Conservation (phyloP, 2,113 vertebrate species). For the Castor canadensis region DNA sequence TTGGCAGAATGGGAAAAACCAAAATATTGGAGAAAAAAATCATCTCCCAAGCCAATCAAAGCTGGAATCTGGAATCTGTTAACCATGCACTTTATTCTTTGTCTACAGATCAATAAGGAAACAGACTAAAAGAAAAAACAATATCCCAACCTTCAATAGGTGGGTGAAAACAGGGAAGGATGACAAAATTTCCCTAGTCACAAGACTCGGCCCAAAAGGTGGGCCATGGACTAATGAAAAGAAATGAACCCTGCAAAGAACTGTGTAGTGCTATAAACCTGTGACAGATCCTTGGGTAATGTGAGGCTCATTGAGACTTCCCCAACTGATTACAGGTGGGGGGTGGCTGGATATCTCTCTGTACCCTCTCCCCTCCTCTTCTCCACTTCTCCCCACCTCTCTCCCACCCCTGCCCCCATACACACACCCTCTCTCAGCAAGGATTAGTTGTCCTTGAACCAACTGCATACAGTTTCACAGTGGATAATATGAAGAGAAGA, state of each 20-base stretch:
- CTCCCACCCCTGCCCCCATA: not conserved
- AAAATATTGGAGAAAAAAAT: not conserved
- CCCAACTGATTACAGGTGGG: not conserved
- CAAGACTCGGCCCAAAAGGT: not conserved
- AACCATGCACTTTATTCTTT: not conserved
- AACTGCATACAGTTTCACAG: not conserved
- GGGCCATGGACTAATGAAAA: not conserved
- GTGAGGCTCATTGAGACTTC: not conserved
- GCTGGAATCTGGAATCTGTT: not conserved
- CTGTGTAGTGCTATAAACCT: not conserved
- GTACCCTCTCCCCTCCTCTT: not conserved
- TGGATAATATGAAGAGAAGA: not conserved
- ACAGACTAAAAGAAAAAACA: not conserved
- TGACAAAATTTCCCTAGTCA: not conserved
- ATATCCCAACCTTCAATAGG: not conserved
- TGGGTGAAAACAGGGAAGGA: not conserved
- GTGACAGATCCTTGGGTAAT: not conserved
- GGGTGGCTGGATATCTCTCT: too few relatives aligned
- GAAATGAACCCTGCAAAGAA: not conserved
- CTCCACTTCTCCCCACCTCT: too few relatives aligned
- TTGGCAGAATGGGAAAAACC: not conserved
- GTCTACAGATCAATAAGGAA: not conserved
- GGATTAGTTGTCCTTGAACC: not conserved
- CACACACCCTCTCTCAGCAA: not conserved
- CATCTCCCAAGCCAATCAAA: not conserved